phyloP scores from a whole-genome alignment of 2,888 invertebrate species.

The Sisyra nigra region DNA sequence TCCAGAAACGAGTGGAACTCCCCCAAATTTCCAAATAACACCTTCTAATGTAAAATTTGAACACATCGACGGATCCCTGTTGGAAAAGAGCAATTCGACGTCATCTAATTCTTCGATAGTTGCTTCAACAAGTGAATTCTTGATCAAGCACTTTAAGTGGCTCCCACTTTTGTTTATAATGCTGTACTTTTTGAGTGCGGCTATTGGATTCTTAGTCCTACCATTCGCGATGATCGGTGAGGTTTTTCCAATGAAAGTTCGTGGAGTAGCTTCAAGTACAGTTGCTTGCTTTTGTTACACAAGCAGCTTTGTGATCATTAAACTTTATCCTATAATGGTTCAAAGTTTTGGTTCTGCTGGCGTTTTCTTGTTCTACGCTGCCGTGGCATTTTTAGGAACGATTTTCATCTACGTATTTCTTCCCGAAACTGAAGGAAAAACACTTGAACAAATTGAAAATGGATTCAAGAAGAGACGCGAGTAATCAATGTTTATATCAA shows the following conservation, averaged over 20 bases:
- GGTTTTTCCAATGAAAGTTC: slow-evolving; percentile 33
- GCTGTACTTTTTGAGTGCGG: slow-evolving; percentile 32
- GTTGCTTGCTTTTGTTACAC: slow-evolving; percentile 31
- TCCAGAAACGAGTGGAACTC: neutral
- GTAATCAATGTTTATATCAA: too few species aligned
- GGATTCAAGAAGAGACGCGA: too few species aligned
- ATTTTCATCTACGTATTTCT: slow-evolving; percentile 29
- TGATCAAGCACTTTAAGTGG: slow-evolving; percentile 16
- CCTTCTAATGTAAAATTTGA: too few species aligned
- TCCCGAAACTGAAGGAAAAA: slow-evolving; percentile 37
- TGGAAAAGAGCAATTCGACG: neutral
- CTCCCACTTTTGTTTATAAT: slow-evolving; percentile 29
- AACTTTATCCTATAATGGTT: slow-evolving; percentile 31
- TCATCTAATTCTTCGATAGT: neutral
- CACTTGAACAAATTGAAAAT: slow-evolving; percentile 31
- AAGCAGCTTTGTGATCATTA: slow-evolving; percentile 35
- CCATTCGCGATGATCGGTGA: slow-evolving; percentile 41
- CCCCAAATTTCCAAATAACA: neutral
- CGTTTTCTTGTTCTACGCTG: slow-evolving; percentile 32
- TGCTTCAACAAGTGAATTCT: neutral
- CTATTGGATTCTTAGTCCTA: slow-evolving; percentile 35
- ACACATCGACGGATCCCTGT: too few species aligned
- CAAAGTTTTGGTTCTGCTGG: slow-evolving; percentile 26
- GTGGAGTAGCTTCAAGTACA: slow-evolving; percentile 32
- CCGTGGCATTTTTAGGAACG: slow-evolving; percentile 29